phyloP scores from a whole-genome alignment of 2,888 invertebrate species.

The Cryptosula pallasiana region DNA sequence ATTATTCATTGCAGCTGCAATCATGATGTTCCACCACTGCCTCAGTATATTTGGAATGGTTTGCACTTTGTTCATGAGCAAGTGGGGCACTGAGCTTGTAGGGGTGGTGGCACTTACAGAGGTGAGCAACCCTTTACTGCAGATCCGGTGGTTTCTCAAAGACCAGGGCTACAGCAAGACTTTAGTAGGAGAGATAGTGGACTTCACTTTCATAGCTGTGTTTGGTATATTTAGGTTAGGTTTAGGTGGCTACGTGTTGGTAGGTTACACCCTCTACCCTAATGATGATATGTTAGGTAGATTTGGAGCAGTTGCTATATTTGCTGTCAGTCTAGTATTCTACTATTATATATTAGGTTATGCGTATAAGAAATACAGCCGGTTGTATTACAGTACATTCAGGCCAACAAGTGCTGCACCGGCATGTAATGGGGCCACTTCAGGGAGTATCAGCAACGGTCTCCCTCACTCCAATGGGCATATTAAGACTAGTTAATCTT shows the following conservation, averaged over 20 bases:
- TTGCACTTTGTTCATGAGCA: slow-evolving; percentile 34
- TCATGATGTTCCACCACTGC: slow-evolving; percentile 49
- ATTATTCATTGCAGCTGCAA: slow-evolving; percentile 36
- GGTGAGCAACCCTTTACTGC: slow-evolving; percentile 49
- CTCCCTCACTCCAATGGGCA: too few relatives aligned
- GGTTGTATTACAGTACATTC: slow-evolving; percentile 29
- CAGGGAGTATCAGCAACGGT: too few relatives aligned
- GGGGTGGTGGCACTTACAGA: slow-evolving; percentile 48
- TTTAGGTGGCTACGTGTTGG: slow-evolving; percentile 40
- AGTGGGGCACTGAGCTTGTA: slow-evolving; percentile 48
- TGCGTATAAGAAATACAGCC: slow-evolving; percentile 39
- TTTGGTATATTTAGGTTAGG: slow-evolving; percentile 45
- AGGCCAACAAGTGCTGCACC: too few relatives aligned
- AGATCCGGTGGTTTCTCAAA: slow-evolving; percentile 48
- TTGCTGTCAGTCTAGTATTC: slow-evolving; percentile 45
- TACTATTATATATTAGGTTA: slow-evolving; percentile 44
- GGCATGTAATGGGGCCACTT: too few relatives aligned
- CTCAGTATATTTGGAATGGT: slow-evolving; percentile 42
- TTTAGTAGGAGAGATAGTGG: slow-evolving; percentile 38
- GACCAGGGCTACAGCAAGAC: slow-evolving; percentile 37
- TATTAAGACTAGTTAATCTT: too few relatives aligned
- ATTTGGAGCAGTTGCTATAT: slow-evolving; percentile 42
- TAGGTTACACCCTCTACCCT: slow-evolving; percentile 38
- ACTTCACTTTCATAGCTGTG: slow-evolving; percentile 41
- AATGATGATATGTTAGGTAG: slow-evolving; percentile 39